A percentile compares a stretch with the other conserved stretches of the same genome.
Evolutionary conservation across 1,140 invertebrate genomes (phyloP).

Genomic region (Aleiodes sp.): DNA sequence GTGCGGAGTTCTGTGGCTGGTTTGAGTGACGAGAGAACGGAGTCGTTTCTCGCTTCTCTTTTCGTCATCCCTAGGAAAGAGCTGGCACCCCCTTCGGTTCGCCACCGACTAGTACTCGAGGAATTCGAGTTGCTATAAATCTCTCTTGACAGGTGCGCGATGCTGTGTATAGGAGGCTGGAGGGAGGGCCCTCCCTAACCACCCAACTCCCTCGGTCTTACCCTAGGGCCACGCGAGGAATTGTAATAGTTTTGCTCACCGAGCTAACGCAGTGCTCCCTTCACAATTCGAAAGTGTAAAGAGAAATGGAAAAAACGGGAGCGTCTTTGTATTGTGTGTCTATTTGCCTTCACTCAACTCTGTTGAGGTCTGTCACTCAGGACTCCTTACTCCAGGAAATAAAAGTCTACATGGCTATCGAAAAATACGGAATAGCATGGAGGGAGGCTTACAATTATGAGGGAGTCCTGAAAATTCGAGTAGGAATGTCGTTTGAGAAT

Average conservation of each 20-base stretch:
- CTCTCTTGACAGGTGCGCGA: constrained; percentile 62
- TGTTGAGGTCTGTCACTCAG: constrained; percentile 41
- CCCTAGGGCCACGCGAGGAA: constrained; percentile 40
- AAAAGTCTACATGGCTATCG: constrained; percentile 32
- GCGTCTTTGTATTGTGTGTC: constrained; percentile 27
- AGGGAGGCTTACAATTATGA: constrained; percentile 24
- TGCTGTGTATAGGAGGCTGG: constrained; percentile 45
- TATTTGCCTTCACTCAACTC: constrained; percentile 11
- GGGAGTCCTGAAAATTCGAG: not conserved
- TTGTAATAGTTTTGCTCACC: constrained; percentile 50
- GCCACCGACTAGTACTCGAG: constrained; percentile 63
- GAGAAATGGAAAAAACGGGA: constrained; percentile 36
- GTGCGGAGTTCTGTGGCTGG: constrained; percentile 56
- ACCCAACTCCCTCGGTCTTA: constrained; percentile 30
- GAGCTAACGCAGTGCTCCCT: constrained; percentile 33
- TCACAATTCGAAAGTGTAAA: constrained; percentile 10
- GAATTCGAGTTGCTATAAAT: constrained; percentile 67
- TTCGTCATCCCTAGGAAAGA: constrained; percentile 44
- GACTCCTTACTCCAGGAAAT: constrained; percentile 32
- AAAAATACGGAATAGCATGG: constrained; percentile 10
- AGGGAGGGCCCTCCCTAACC: constrained; percentile 29
- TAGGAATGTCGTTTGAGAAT: not conserved
- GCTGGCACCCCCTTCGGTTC: constrained; percentile 37
- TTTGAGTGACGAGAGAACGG: constrained; percentile 55
- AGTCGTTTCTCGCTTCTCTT: constrained; percentile 29